These are phyloP conservation scores for Neosilurus hyrtlii DNA, from an alignment of 2,797 vertebrate genomes.

Conservation along the genomic window DNA sequence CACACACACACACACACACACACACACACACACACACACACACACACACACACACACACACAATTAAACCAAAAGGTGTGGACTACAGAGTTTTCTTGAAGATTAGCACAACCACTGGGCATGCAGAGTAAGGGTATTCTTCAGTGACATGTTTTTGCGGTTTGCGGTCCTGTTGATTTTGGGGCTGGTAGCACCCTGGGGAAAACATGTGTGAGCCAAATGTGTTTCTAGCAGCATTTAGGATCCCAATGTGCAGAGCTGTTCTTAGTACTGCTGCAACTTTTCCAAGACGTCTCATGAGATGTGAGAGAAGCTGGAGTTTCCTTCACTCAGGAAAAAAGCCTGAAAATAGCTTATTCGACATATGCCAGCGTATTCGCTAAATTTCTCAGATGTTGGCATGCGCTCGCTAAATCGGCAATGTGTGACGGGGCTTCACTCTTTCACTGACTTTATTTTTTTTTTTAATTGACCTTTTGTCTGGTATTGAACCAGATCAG, in stretches of 20 bases:
- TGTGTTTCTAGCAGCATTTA: constrained; percentile 44
- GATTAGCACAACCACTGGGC: constrained; percentile 12
- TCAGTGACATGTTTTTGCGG: constrained; percentile 46
- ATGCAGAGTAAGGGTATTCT: constrained; percentile 38
- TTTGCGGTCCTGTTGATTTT: constrained; percentile 50
- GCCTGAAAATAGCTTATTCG: too few species aligned
- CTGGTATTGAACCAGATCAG: not conserved
- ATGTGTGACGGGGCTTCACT: too few species aligned
- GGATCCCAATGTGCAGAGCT: constrained; percentile 24
- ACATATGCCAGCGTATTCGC: too few species aligned
- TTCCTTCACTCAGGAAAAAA: not conserved
- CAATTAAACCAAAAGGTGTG: constrained; percentile 6
- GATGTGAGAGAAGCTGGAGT: not conserved
- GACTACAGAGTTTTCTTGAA: constrained; percentile 3
- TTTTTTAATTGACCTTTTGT: not conserved
- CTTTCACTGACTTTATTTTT: not conserved
- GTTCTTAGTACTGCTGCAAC: constrained; percentile 5
- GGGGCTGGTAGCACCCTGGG: constrained; percentile 41
- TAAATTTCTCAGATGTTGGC: too few species aligned
- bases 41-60: not conserved
- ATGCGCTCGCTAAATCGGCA: too few species aligned
- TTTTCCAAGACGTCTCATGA: constrained; percentile 41
- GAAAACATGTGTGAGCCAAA: constrained; percentile 57
- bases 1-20: not conserved
- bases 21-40: too few species aligned